Conservation (phyloP, 2,113 vertebrate species). For the Thermophis baileyi region DNA sequence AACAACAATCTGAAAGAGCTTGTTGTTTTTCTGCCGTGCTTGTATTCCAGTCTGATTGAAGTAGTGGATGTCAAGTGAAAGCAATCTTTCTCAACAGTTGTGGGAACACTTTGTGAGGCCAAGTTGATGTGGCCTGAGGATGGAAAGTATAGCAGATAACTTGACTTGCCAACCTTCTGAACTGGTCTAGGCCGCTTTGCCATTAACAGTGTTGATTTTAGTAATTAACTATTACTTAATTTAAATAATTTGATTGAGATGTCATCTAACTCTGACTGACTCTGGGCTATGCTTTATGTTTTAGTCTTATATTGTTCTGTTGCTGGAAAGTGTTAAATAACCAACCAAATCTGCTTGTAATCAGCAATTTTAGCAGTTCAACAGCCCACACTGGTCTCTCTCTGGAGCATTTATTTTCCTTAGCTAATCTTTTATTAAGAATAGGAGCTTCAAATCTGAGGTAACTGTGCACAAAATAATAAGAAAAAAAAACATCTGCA, state of each 20-base stretch:
- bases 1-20: neutral
- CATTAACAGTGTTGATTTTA: neutral
- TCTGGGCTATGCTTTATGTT: neutral
- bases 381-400: neutral
- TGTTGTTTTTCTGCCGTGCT: slow-evolving; percentile 32
- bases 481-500: neutral
- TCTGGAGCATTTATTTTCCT: neutral
- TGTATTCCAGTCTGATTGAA: slow-evolving; percentile 3
- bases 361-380: neutral
- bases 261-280: neutral
- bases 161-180: neutral
- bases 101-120: neutral
- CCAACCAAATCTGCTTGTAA: neutral
- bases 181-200: neutral
- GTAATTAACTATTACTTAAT: neutral
- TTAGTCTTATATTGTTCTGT: neutral
- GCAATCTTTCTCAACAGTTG: neutral
- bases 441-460: neutral
- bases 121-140: neutral
- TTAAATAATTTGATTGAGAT: neutral
- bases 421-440: neutral
- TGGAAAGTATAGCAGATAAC: neutral
- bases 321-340: neutral
- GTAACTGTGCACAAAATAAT: neutral
- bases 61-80: neutral